Evolutionary conservation across 2,113 vertebrate species (phyloP).

Genomic region (Nematolebias whitei): DNA sequence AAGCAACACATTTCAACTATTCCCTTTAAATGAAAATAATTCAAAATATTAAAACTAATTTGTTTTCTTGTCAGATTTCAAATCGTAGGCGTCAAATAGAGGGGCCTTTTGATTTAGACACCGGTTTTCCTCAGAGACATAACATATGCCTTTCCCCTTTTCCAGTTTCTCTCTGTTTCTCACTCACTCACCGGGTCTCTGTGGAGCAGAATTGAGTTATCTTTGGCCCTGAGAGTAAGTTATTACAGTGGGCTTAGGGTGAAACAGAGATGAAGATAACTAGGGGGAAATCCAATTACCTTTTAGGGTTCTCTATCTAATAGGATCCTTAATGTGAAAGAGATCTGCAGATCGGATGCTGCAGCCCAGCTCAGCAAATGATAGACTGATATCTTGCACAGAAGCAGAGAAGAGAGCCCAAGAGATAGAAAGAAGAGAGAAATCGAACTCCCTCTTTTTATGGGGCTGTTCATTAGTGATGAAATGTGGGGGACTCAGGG

Average conservation of each 20-base stretch:
- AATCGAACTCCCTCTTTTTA: constrained; percentile 83
- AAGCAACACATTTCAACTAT: constrained; percentile 31
- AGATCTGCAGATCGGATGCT: constrained; percentile 89
- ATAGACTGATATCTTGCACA: constrained; percentile 69
- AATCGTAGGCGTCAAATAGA: constrained; percentile 89
- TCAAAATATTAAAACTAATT: constrained; percentile 93
- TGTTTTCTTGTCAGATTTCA: constrained; percentile 92
- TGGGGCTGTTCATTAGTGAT: constrained; percentile 83
- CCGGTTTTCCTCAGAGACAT: constrained; percentile 89
- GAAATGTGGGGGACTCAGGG: constrained; percentile 83
- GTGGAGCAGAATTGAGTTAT: constrained; percentile 95
- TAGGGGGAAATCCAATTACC: constrained; percentile 99
- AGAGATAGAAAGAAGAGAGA: constrained; percentile 68
- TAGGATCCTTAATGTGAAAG: constrained; percentile 99
- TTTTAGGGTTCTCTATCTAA: constrained; percentile 99
- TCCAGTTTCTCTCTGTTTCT: constrained; percentile 13
- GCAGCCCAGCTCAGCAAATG: constrained; percentile 60
- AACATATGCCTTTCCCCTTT: constrained; percentile 87
- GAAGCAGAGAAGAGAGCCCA: constrained; percentile 35
- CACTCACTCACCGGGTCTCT: constrained; percentile 42
- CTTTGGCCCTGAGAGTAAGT: constrained; percentile 95
- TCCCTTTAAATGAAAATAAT: constrained; percentile 85
- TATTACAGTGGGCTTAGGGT: constrained; percentile 91
- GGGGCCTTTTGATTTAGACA: constrained; percentile 93
- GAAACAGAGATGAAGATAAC: constrained; percentile 99